phyloP scores from a whole-genome alignment of 2,888 invertebrate species.

The Azorinus chamasolen region DNA sequence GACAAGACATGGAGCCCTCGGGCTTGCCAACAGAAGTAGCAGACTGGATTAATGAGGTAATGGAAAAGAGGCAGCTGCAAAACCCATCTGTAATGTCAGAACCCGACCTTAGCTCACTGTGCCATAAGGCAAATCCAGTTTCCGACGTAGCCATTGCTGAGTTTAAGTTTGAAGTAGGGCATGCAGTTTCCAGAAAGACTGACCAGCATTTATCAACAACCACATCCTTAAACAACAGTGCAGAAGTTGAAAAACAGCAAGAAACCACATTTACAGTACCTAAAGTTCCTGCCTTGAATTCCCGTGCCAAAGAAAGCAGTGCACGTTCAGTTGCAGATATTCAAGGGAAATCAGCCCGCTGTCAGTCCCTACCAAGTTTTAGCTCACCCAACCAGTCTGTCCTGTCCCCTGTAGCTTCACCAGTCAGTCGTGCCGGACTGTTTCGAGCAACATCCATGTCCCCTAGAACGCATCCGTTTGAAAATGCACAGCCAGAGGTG shows the following conservation, averaged over 20 bases:
- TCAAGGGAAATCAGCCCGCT: conserved; percentile 14
- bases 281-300: conserved; percentile 44
- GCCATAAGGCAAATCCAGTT: not conserved
- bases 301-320: conserved; percentile 21
- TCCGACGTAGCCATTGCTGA: conserved; percentile 9
- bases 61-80: conserved; percentile 43
- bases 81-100: conserved; percentile 17
- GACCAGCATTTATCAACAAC: too few species aligned
- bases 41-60: conserved; percentile 77
- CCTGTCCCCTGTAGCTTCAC: conserved; percentile 27
- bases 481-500: conserved; percentile 17
- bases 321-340: not conserved
- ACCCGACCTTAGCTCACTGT: conserved; percentile 4
- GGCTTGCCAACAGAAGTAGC: conserved; percentile 80
- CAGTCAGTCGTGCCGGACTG: conserved; percentile 15
- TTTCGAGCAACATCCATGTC: conserved; percentile 58
- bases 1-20: conserved; percentile 49
- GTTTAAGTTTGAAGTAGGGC: conserved; percentile 40
- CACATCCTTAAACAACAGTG: too few species aligned
- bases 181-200: not conserved
- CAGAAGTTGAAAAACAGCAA: not conserved
- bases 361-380: conserved; percentile 35
- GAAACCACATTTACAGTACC: conserved; percentile 55
- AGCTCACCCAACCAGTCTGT: conserved; percentile 44
- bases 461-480: conserved; percentile 27